Base-by-base conservation (phyloP, 2,888 invertebrate genomes). In the Nesidiocoris tenuis region DNA sequence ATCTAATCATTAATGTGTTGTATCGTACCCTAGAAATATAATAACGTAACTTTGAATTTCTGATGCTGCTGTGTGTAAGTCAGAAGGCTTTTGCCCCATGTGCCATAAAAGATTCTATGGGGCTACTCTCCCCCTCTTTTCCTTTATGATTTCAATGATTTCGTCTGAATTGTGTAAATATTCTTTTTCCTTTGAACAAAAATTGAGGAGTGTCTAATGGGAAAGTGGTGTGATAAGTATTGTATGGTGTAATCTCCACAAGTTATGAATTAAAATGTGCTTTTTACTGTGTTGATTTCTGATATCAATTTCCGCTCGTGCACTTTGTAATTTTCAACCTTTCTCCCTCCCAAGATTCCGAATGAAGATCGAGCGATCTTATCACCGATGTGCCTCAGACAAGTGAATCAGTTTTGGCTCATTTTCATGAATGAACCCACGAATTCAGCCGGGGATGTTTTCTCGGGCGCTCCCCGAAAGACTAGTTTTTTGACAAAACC, bases 71-170 rank as follows among this genome's bases (percentile, higher is more conserved):
- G 59, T 61, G 21, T 39, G 19, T 63, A 61, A 61, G 72, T 57
- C 65, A 65, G 54, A 39, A 19, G 75, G 75, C 75, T 68, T 61
- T 63, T 64, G 57, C 65, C 75, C 75, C 75, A 75, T 75, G 75
- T 75, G 75, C 75, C 75, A 75, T 75, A 75, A 68, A 16, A 68
- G 68, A 75, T 59, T 19, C 18, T 65, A 66, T 75, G 72, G 72
- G 61, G 61, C 39, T 61, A 9, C 22, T 61, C 63, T 54, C 39
- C 21, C 19, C 19, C 22, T 7, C 17, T 70, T 72, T 61, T 24
- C 54, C 24, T 19, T 61, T 18, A 72, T 72, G 61, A 72, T 63
- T 72, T 72, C 12, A 3, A 39, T 39, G 39, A 12, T 39, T 39
- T 72, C 56, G 61, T 72, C 39, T 39, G 5, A 39, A 39, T 39